Conservation (phyloP, 2,797 vertebrate genomes). For the Diceros bicornis region DNA sequence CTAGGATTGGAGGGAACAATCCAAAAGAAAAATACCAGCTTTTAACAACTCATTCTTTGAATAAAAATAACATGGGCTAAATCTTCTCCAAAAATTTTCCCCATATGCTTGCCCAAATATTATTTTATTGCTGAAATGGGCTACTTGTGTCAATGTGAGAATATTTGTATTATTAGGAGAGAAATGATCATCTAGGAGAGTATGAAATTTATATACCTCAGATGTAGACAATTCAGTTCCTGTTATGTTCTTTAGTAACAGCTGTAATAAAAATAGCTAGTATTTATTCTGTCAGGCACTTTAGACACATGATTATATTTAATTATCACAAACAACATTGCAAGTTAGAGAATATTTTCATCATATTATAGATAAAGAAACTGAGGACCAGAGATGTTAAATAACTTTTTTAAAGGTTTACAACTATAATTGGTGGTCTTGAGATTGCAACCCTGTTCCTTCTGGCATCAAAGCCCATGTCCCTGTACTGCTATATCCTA, state of each 20-base stretch:
- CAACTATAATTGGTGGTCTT: not conserved
- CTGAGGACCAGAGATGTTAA: not conserved
- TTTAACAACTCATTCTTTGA: not conserved
- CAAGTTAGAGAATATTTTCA: constrained; percentile 43
- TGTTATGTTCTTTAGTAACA: not conserved
- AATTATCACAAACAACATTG: not conserved
- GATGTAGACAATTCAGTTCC: not conserved
- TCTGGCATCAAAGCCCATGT: not conserved
- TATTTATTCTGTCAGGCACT: not conserved
- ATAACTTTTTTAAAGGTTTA: not conserved
- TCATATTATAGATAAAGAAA: not conserved
- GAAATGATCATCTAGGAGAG: not conserved
- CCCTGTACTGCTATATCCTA: not conserved
- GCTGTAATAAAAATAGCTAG: not conserved
- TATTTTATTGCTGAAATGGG: not conserved
- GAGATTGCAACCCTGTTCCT: not conserved
- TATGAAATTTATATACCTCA: not conserved
- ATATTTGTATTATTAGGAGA: not conserved
- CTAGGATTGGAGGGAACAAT: not conserved
- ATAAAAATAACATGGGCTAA: not conserved
- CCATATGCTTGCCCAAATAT: not conserved
- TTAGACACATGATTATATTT: not conserved
- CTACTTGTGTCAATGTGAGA: not conserved
- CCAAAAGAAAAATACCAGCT: not conserved
- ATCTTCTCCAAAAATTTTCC: not conserved